Percentiles rank a stretch among this genome's conserved stretches.
phyloP scores from a whole-genome alignment of 2,888 invertebrate species.

The Caenorhabditis afra region DNA sequence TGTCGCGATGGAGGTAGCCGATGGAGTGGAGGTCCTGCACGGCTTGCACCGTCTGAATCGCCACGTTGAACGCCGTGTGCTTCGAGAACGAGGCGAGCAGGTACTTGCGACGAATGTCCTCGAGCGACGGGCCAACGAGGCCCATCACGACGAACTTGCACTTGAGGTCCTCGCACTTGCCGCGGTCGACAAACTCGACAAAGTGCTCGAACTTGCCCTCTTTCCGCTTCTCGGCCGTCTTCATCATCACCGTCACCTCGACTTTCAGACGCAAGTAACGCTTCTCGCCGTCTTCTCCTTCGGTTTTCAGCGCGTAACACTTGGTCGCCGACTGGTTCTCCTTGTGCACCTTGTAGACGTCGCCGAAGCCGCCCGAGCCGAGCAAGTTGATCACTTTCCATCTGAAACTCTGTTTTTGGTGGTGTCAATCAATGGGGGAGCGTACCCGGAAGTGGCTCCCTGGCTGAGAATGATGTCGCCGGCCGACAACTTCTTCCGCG shows the following conservation, averaged over 20 bases:
- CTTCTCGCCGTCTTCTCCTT: slow-evolving; percentile 61
- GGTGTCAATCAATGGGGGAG: neutral
- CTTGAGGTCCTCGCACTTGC: slow-evolving; percentile 58
- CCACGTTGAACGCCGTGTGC: slow-evolving; percentile 51
- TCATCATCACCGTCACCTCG: slow-evolving; percentile 65
- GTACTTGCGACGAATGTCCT: slow-evolving; percentile 63
- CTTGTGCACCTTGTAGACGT: slow-evolving; percentile 64
- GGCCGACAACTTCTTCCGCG: slow-evolving; percentile 26
- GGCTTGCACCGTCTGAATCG: slow-evolving; percentile 57
- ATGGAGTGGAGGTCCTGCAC: slow-evolving; percentile 59
- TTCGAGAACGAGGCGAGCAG: slow-evolving; percentile 47
- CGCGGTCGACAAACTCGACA: slow-evolving; percentile 64
- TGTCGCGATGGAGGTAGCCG: slow-evolving; percentile 65
- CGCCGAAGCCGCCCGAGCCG: slow-evolving; percentile 67
- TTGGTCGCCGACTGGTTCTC: slow-evolving; percentile 32
- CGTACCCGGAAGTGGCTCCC: slow-evolving; percentile 25
- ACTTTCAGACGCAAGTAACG: slow-evolving; percentile 63
- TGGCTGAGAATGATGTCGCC: slow-evolving; percentile 34
- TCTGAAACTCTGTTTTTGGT: neutral
- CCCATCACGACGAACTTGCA: slow-evolving; percentile 69
- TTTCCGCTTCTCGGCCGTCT: slow-evolving; percentile 43
- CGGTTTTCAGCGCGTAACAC: slow-evolving; percentile 66
- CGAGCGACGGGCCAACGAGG: slow-evolving; percentile 63
- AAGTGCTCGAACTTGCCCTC: slow-evolving; percentile 56
- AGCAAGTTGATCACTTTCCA: slow-evolving; percentile 61